These are phyloP conservation scores for Zygothrica quintamaculata DNA, from an alignment of 2,888 invertebrate species.

Conservation along the genomic window DNA sequence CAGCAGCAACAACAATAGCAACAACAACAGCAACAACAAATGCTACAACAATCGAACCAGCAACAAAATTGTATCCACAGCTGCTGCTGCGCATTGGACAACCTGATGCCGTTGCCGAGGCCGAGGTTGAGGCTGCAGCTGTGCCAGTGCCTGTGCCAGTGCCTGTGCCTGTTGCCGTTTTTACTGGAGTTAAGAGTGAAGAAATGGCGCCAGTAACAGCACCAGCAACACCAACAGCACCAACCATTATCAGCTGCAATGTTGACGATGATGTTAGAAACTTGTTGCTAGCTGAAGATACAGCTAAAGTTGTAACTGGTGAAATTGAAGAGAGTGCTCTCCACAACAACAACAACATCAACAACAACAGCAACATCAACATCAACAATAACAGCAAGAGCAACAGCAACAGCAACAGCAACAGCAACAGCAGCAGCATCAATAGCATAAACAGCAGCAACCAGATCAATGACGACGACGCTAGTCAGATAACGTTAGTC, in stretches of 20 bases:
- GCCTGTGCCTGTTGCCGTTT: conserved; percentile 1
- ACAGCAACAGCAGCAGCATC: conserved; percentile 21
- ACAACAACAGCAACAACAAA: conserved; percentile 13
- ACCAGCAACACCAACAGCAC: conserved; percentile 39
- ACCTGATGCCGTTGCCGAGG: conserved; percentile 52
- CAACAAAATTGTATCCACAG: conserved; percentile 64
- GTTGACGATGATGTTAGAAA: conserved; percentile 52
- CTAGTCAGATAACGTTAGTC: conserved; percentile 70
- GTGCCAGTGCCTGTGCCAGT: conserved; percentile 44
- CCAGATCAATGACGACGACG: conserved; percentile 27
- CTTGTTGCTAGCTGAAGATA: conserved; percentile 46
- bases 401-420: conserved; percentile 20
- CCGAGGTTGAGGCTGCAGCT: conserved; percentile 47
- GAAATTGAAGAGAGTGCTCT: conserved; percentile 59
- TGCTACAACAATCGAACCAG: conserved; percentile 8
- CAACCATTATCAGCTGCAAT: conserved; percentile 69
- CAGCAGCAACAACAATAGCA: conserved; percentile 18
- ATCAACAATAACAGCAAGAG: conserved; percentile 16
- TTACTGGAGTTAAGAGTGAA: conserved; percentile 5
- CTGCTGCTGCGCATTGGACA: conserved; percentile 69
- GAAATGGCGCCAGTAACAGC: conserved; percentile 27
- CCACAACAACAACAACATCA: conserved; percentile 19
- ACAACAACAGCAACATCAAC: conserved; percentile 25
- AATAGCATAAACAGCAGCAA: conserved; percentile 18
- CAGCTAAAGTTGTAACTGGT: conserved; percentile 17